phyloP scores from a whole-genome alignment of 2,888 invertebrate genomes.

The Sminthurinus aureus region DNA sequence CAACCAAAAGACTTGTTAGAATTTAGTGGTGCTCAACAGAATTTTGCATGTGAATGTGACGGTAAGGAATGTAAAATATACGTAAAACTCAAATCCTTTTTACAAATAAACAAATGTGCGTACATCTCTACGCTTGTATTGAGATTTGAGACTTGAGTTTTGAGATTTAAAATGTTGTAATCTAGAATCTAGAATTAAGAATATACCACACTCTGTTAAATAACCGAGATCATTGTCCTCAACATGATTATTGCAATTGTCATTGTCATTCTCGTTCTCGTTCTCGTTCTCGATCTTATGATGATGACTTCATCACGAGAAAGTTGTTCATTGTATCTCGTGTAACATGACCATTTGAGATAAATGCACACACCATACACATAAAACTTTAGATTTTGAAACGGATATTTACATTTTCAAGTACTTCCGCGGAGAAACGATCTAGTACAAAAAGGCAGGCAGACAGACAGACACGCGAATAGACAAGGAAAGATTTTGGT shows the following conservation, averaged over 20 bases:
- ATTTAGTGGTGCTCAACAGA: no score
- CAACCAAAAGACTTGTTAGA: no score
- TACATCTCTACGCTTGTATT: no score
- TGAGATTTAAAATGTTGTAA: no score
- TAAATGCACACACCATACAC: neutral
- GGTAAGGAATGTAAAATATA: no score
- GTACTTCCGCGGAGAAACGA: neutral
- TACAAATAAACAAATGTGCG: no score
- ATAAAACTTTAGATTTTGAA: neutral
- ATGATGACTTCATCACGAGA: neutral
- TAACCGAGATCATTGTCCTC: neutral
- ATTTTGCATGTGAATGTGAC: no score
- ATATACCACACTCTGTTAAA: neutral
- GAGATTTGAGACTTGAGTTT: no score
- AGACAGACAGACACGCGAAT: neutral
- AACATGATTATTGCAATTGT: neutral
- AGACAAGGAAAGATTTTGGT: neutral
- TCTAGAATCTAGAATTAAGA: no score
- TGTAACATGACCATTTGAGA: neutral
- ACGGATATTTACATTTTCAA: slow-evolving; percentile 18
- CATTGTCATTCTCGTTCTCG: neutral
- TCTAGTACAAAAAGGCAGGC: no score
- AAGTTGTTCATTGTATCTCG: no score
- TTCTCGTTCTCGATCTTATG: neutral
- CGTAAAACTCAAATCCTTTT: no score